Evolutionary conservation across 64 coral and sea anemone species (phyloP).

Genomic region (Acropora yongei): DNA sequence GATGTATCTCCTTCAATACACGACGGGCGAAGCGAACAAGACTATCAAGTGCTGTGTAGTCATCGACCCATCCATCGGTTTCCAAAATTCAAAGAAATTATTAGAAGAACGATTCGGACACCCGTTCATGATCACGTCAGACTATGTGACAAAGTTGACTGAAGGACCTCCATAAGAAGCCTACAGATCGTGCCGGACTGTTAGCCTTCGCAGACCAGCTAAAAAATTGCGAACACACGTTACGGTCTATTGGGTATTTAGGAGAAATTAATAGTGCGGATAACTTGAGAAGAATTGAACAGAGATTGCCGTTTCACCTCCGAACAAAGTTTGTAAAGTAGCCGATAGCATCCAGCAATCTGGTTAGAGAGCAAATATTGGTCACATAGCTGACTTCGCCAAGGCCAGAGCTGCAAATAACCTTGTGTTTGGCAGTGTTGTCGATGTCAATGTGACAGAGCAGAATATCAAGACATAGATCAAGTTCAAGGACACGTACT

Average conservation of each 20-base stretch:
- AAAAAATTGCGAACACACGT: background rate
- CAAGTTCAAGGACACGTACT: background rate
- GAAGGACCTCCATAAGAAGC: slow-evolving; percentile 1
- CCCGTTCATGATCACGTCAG: slow-evolving; percentile 38
- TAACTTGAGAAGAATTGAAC: slow-evolving; percentile 36
- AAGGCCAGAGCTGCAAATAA: slow-evolving; percentile 55
- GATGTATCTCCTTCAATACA: slow-evolving; percentile 45
- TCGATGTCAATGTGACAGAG: background rate
- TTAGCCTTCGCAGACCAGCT: background rate
- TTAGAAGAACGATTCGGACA: background rate
- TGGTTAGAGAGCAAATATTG: slow-evolving; percentile 25
- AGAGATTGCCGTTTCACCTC: slow-evolving; percentile 45
- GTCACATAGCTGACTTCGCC: slow-evolving; percentile 39
- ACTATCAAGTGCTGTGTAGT: background rate
- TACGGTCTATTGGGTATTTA: slow-evolving; percentile 3
- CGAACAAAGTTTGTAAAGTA: slow-evolving; percentile 11
- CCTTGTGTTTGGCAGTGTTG: slow-evolving; percentile 44
- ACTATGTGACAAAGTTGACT: background rate
- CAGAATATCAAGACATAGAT: background rate
- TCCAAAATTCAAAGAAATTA: slow-evolving; percentile 31
- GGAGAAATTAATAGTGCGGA: slow-evolving; percentile 66
- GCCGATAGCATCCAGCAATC: background rate
- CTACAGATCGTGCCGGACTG: slow-evolving; percentile 11
- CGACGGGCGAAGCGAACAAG: slow-evolving; percentile 18
- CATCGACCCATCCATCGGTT: slow-evolving; percentile 8